A percentile compares a stretch with the other conserved stretches of the same genome.
Conservation (phyloP, 2,888 invertebrate genomes). For the Lepetodrilus schrolli region DNA sequence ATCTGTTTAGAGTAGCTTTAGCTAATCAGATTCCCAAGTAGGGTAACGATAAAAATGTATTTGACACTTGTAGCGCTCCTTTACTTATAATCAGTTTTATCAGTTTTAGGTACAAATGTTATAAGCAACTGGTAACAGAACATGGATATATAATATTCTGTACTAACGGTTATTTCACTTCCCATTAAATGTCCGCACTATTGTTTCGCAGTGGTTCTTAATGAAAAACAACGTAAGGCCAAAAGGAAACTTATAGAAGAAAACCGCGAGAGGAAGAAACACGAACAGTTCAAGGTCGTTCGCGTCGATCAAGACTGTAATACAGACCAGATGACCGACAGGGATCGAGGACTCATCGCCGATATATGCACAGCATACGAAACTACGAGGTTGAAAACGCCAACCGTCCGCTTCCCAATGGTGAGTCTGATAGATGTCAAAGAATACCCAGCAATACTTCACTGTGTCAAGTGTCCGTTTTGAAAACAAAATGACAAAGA, state of each 20-base stretch:
- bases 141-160: too few relatives aligned
- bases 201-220: conserved; percentile 74
- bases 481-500: too few relatives aligned
- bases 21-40: too few relatives aligned
- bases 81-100: too few relatives aligned
- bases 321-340: conserved; percentile 58
- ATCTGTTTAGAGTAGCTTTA: background rate
- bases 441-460: too few relatives aligned
- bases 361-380: conserved; percentile 66
- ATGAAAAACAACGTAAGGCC: conserved; percentile 75
- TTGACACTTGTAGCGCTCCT: too few relatives aligned
- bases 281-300: conserved; percentile 51
- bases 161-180: too few relatives aligned
- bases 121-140: too few relatives aligned
- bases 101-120: too few relatives aligned
- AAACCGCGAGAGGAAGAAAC: conserved; percentile 69
- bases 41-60: too few relatives aligned
- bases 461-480: too few relatives aligned
- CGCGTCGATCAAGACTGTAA: conserved; percentile 33
- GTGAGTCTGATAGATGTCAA: conserved; percentile 34
- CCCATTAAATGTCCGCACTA: too few relatives aligned
- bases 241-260: conserved; percentile 76
- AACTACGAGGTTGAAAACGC: conserved; percentile 55
- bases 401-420: conserved; percentile 35
- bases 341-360: conserved; percentile 61